These are phyloP conservation scores for Thera obeliscata DNA, from an alignment of 2,888 invertebrate species.

Conservation along the genomic window DNA sequence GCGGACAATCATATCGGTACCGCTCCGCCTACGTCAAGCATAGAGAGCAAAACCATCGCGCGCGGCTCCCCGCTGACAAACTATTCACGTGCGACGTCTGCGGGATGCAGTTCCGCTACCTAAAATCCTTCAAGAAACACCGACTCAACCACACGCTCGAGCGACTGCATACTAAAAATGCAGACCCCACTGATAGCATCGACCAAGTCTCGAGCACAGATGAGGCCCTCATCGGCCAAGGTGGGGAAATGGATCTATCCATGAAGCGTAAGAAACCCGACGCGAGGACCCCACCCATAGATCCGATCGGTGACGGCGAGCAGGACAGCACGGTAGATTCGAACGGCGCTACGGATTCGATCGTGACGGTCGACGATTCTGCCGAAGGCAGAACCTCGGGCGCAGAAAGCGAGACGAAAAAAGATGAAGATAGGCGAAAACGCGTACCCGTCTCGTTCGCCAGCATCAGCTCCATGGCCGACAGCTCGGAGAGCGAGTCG, in stretches of 20 bases:
- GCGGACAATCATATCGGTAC: slow-evolving; percentile 95
- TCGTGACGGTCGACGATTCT: slow-evolving; percentile 76
- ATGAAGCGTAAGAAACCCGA: slow-evolving; percentile 78
- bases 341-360: slow-evolving; percentile 79
- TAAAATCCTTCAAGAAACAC: slow-evolving; percentile 96
- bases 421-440: slow-evolving; percentile 64
- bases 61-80: slow-evolving; percentile 94
- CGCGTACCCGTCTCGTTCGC: slow-evolving; percentile 80
- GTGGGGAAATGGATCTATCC: slow-evolving; percentile 85
- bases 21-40: slow-evolving; percentile 90
- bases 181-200: slow-evolving; percentile 80
- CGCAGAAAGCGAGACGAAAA: slow-evolving; percentile 71
- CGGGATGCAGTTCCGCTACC: slow-evolving; percentile 95
- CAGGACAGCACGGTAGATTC: slow-evolving; percentile 91
- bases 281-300: slow-evolving; percentile 76
- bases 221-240: slow-evolving; percentile 83
- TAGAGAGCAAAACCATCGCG: slow-evolving; percentile 94
- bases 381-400: slow-evolving; percentile 76
- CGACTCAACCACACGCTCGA: slow-evolving; percentile 94
- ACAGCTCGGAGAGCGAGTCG: slow-evolving; percentile 81
- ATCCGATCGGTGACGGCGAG: slow-evolving; percentile 82
- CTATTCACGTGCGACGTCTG: slow-evolving; percentile 96
- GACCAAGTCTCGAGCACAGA: slow-evolving; percentile 90
- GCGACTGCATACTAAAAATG: slow-evolving; percentile 89
- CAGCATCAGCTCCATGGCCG: slow-evolving; percentile 81